phyloP scores from a whole-genome alignment of 2,113 vertebrate genomes.

The Erythrolamprus reginae region DNA sequence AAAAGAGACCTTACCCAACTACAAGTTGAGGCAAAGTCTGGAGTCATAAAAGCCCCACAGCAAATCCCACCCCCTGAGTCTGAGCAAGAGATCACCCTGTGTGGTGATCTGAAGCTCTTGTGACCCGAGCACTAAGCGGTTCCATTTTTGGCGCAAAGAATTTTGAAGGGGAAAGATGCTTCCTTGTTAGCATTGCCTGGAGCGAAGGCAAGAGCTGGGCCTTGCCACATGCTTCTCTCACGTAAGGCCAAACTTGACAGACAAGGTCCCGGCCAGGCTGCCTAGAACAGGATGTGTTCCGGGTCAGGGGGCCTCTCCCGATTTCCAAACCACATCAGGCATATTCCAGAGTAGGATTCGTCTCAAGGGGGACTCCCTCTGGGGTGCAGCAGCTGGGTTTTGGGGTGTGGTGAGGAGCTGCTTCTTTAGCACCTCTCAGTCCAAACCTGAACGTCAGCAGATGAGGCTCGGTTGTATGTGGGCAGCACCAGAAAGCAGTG shows the following conservation, averaged over 20 bases:
- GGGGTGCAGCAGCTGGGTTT: neutral
- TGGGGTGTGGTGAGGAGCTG: neutral
- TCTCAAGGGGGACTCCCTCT: neutral
- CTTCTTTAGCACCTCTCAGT: neutral
- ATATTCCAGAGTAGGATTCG: neutral
- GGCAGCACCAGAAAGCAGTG: neutral
- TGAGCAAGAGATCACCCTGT: too few relatives aligned
- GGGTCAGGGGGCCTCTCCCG: neutral
- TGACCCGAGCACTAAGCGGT: neutral
- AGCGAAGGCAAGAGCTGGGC: neutral
- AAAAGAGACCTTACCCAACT: neutral
- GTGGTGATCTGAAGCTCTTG: neutral
- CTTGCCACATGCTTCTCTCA: neutral
- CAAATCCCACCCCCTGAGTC: neutral
- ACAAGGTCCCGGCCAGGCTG: neutral
- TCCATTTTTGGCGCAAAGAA: neutral
- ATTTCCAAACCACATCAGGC: neutral
- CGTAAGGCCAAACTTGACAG: neutral
- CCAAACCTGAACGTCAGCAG: neutral
- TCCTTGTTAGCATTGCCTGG: constrained; percentile 4
- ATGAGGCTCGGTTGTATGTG: neutral
- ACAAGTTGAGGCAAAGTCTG: neutral
- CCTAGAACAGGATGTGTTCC: neutral
- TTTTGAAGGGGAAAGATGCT: neutral
- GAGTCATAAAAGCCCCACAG: neutral